Evolutionary conservation across 2,797 vertebrate species (phyloP), one percentile per base, ranked within the genome.

Genomic region (Neoniphon sammara): DNA sequence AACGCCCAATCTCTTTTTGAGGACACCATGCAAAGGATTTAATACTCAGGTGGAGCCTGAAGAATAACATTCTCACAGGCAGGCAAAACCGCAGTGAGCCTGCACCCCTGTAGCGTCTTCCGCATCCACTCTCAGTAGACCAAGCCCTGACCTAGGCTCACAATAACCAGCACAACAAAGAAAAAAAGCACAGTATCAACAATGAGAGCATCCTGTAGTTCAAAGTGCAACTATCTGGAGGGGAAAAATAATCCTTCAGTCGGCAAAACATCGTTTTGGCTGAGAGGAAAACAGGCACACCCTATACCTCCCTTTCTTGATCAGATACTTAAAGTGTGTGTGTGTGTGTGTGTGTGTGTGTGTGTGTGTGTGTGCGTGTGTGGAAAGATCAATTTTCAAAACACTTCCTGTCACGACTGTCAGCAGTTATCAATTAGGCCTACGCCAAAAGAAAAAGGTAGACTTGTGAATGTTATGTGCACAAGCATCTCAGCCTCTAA

Each of bases 41-140:
- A 42, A 64, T 46, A 60, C 30, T 30, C 47, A n/a, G 65, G 68
- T 46, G 58, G 70, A 12, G 66, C 65, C 39, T 23, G 27, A 77
- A 71, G 47, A 84, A 82, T 25, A 84, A 77, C 70, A 73, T 76
- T 84, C 71, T 76, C 65, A 82, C 50, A 34, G 18, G 10, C 66
- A 25, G 59, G 60, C n/a, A 17, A 70, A 64, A 60, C 54, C 15
- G 64, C 23, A 4, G n/a, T 6, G 14, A 54, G 53, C 25, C 23
- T 18, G 53, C 30, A 36, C 30, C 57, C 14, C 15, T 72, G 57
- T 47, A 27, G 57, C 7, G 27, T 20, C 50, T 10, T 31, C 57
- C 25, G 58, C 30, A 73, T 44, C 21, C 31, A 54, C 8, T 55
- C 34, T 44, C 10, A 56, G 14, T 44, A 30, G 47, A 42, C 53